phyloP scores from a whole-genome alignment of 2,797 vertebrate species.

The Todus mexicanus region DNA sequence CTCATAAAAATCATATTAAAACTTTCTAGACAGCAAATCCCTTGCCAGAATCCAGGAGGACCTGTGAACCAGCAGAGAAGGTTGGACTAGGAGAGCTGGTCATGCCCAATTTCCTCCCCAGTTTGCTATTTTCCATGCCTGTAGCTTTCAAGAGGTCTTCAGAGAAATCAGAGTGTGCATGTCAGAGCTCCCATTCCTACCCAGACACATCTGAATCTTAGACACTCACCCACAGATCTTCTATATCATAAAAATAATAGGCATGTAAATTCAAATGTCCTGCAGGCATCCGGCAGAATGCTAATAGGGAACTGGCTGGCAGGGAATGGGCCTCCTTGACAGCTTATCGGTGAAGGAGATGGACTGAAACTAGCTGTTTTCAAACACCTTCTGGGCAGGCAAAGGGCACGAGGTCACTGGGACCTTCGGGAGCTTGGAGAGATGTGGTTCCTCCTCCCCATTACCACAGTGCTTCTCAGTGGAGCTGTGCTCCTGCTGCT shows the following conservation, averaged over 20 bases:
- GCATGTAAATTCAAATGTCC: neutral
- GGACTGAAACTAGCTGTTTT: neutral
- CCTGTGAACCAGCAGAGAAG: neutral
- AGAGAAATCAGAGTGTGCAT: neutral
- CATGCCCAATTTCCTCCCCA: neutral
- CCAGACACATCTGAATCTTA: neutral
- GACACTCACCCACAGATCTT: neutral
- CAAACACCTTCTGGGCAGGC: neutral
- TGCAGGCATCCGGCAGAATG: neutral
- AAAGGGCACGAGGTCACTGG: neutral
- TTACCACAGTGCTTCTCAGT: accelerated
- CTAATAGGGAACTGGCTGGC: neutral
- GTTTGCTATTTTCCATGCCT: neutral
- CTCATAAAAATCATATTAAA: neutral
- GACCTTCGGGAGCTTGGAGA: neutral
- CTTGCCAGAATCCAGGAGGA: neutral
- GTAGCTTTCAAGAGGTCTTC: neutral
- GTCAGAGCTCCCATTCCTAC: neutral
- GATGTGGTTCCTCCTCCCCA: neutral
- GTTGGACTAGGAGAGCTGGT: neutral
- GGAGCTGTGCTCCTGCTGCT: neutral
- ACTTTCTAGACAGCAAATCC: neutral
- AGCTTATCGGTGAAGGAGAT: neutral
- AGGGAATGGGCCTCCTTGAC: neutral
- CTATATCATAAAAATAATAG: neutral